phyloP scores from a whole-genome alignment of 2,113 vertebrate species.

The Elephas maximus region DNA sequence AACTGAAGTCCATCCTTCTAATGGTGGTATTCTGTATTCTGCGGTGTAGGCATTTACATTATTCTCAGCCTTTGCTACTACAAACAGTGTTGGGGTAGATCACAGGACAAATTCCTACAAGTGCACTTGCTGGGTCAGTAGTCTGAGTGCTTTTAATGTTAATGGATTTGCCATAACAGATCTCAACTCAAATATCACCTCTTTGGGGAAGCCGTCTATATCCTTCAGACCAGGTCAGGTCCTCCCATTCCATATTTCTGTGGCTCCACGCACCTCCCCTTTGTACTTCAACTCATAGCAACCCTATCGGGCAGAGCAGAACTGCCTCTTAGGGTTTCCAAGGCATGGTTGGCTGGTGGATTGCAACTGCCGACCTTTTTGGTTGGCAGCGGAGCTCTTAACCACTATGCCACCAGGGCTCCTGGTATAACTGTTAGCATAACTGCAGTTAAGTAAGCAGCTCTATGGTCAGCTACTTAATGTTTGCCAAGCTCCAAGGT shows the following conservation, averaged over 20 bases:
- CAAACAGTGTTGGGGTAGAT: too few relatives aligned
- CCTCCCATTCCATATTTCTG: neutral
- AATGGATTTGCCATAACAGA: neutral
- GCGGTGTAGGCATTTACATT: neutral
- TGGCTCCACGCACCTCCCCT: neutral
- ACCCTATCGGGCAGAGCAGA: too few relatives aligned
- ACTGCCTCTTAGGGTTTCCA: too few relatives aligned
- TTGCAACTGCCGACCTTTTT: too few relatives aligned
- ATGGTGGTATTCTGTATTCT: accelerated
- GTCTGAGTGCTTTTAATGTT: neutral
- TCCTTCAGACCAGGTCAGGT: neutral
- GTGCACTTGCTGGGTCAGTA: neutral
- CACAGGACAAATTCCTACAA: neutral
- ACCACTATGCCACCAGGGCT: too few relatives aligned
- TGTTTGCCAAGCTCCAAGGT: accelerated
- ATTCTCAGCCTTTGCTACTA: neutral
- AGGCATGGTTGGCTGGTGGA: too few relatives aligned
- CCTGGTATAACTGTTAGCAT: neutral
- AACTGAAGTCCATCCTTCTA: neutral
- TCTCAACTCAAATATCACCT: neutral
- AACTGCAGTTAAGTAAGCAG: neutral
- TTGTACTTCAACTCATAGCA: neutral
- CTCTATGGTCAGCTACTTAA: neutral
- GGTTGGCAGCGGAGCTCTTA: too few relatives aligned
- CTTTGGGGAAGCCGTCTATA: neutral